Conservation (phyloP, 1,140 invertebrate genomes). For the Centruroides sculpturatus region DNA sequence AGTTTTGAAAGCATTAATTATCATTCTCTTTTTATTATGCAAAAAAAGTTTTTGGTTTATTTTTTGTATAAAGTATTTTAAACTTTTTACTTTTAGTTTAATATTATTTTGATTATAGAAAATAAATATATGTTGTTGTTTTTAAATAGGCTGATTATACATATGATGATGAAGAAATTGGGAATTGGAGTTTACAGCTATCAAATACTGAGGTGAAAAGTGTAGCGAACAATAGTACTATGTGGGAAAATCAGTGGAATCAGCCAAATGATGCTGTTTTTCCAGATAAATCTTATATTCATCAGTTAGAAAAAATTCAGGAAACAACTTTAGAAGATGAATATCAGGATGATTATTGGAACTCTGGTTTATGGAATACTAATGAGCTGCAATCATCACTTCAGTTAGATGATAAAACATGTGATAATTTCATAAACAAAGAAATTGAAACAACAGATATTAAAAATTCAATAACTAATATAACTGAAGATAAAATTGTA, state of each 20-base stretch:
- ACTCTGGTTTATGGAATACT: neutral
- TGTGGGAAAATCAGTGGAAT: neutral
- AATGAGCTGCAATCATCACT: neutral
- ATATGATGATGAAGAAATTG: conserved; percentile 55
- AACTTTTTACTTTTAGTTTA: too few species aligned
- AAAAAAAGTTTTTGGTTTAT: too few species aligned
- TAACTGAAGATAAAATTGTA: too few species aligned
- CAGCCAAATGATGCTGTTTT: neutral
- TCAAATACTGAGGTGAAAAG: conserved; percentile 43
- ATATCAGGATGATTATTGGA: neutral
- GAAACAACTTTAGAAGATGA: neutral
- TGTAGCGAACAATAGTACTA: conserved; percentile 5
- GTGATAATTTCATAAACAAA: conserved; percentile 29
- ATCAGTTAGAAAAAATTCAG: neutral
- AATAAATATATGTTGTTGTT: conserved; percentile 17
- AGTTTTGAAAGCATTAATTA: too few species aligned
- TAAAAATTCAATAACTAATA: neutral
- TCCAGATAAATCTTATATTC: neutral
- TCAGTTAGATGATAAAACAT: conserved; percentile 29
- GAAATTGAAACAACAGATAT: neutral
- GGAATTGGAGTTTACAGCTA: conserved; percentile 59
- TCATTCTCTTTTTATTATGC: too few species aligned
- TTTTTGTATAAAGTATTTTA: too few species aligned
- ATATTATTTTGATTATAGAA: too few species aligned
- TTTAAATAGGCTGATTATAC: conserved; percentile 38